These are phyloP conservation scores for Lasioglossum leucozonium DNA, from an alignment of 2,888 invertebrate genomes.

Conservation along the genomic window DNA sequence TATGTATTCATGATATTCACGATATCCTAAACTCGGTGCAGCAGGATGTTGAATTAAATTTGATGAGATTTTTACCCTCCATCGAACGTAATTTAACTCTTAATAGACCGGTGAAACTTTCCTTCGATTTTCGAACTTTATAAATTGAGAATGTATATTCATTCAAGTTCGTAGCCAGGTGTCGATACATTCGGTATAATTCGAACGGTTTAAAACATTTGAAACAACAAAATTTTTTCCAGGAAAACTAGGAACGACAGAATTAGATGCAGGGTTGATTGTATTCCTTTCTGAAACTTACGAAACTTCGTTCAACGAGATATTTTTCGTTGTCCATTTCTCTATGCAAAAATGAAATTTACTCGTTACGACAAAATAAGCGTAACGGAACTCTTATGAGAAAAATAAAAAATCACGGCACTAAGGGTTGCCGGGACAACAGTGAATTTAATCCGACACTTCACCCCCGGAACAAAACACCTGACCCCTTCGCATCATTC, in stretches of 20 bases:
- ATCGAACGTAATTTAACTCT: neutral
- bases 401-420: no score
- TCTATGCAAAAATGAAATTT: no score
- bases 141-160: neutral
- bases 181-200: neutral
- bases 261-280: neutral
- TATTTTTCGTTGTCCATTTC: no score
- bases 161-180: neutral
- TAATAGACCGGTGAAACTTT: neutral
- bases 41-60: slow-evolving; percentile 1
- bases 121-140: neutral
- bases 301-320: no score
- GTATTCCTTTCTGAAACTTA: no score
- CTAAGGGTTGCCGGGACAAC: no score
- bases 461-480: no score
- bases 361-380: no score
- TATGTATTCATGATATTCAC: slow-evolving; percentile 6
- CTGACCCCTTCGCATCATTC: no score
- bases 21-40: neutral
- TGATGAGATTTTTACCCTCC: slow-evolving; percentile 6
- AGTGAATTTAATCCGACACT: no score
- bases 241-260: neutral
- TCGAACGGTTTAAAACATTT: neutral
- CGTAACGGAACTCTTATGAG: no score
- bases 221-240: neutral